Base-by-base conservation (phyloP, 2,113 vertebrate species). In the Polypterus senegalus region DNA sequence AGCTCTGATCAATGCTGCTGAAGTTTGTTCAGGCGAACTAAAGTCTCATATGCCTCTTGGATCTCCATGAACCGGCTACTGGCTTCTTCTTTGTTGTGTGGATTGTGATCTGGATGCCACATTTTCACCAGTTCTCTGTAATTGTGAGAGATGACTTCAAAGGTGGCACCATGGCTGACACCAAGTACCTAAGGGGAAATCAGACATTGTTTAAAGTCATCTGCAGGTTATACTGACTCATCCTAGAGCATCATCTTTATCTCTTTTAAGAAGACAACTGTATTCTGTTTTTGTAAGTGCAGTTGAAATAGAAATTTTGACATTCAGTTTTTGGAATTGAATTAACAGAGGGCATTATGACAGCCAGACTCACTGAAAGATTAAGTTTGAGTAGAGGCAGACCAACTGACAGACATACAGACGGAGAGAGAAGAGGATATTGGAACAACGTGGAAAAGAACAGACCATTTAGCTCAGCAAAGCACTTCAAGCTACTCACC, bases 31-130 rank as follows among this genome's bases (percentile, higher is more conserved):
- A 74, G 71, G 11, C 9, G 67, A 0, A 73, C 64, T 48, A 95
- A 81, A 57, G 81, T 70, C 72, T 92, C 82, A 65, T 93, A 93
- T 0, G 88, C 92, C 47, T 89, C 81, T 47, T 92, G 84, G 64
- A 97, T 83, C 76, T 89, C 83, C 63, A 94, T 66, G 67, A 95
- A 97, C 67, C 71, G 88, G 53, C 65, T 67, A 70, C 91, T 81
- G 9, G 92, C 88, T 27, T 94, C 86, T 59, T 67, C 58, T 1
- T 53, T 66, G 7, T 70, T 77, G 44, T 83, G 80, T 47, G 61
- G 76, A 75, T 93, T 94, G 70, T 89, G 90, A 74, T 97, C 92
- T 4, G 93, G 92, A 63, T 96, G 91, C 91, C 92, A 94, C 9
- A 74, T 62, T 70, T 92, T 94, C 63, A 83, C 89, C 61, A 89